Conservation (phyloP, 2,797 vertebrate species). For the Sebastes oblongus region DNA sequence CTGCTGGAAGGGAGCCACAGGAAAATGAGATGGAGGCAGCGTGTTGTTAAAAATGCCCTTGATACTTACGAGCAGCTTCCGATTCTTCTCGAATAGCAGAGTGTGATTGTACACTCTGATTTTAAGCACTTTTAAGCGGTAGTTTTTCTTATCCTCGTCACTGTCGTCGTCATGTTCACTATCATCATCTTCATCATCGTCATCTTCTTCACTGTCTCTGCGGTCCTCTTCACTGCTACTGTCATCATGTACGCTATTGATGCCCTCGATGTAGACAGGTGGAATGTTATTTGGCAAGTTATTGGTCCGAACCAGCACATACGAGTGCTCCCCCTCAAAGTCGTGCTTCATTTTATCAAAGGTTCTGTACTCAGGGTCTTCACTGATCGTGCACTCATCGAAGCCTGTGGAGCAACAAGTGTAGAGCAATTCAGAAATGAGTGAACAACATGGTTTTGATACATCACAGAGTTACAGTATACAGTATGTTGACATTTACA, state of each 20-base stretch:
- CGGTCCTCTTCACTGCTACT: slow-evolving; percentile 49
- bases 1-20: not conserved
- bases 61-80: slow-evolving; percentile 80
- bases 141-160: slow-evolving; percentile 28
- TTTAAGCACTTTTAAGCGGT: slow-evolving; percentile 74
- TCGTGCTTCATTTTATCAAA: slow-evolving; percentile 83
- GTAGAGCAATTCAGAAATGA: not conserved
- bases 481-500: slow-evolving; percentile 27
- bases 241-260: slow-evolving; percentile 53
- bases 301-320: slow-evolving; percentile 79
- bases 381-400: slow-evolving; percentile 75
- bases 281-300: slow-evolving; percentile 73
- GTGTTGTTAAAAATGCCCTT: not conserved
- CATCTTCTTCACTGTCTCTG: slow-evolving; percentile 24
- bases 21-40: slow-evolving; percentile 6
- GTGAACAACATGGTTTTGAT: not conserved
- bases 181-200: slow-evolving; percentile 25
- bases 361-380: slow-evolving; percentile 81
- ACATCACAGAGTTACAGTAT: not conserved
- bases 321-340: slow-evolving; percentile 81
- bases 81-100: slow-evolving; percentile 77
- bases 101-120: slow-evolving; percentile 85
- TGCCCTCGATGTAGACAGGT: slow-evolving; percentile 80
- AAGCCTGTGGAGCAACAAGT: slow-evolving; percentile 60
- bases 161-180: not conserved